Evolutionary conservation across 2,888 invertebrate genomes (phyloP).

Genomic region (Athripsodes cinereus): DNA sequence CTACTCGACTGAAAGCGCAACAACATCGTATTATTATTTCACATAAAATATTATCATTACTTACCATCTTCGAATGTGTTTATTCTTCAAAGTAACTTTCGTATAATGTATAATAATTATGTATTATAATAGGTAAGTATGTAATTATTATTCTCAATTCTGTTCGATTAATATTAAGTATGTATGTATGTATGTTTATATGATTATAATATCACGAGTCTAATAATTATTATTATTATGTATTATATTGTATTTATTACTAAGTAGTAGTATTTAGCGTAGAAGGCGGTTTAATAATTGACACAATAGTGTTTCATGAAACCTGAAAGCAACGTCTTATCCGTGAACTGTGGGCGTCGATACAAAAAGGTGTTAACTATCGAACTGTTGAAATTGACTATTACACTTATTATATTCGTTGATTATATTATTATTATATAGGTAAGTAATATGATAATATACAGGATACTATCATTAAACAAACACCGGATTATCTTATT

Average conservation of each 20-base stretch:
- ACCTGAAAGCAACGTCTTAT: background rate
- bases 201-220: background rate
- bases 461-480: background rate
- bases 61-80: too few species aligned
- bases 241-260: background rate
- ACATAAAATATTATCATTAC: too few species aligned
- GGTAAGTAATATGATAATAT: too few species aligned
- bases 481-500: background rate
- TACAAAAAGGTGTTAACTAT: background rate
- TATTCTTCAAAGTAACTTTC: too few species aligned
- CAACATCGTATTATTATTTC: too few species aligned
- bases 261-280: background rate
- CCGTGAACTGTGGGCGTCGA: background rate
- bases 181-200: background rate
- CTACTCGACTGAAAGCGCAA: too few species aligned
- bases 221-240: background rate
- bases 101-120: too few species aligned
- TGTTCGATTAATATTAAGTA: background rate
- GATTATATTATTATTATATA: too few species aligned
- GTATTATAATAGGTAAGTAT: too few species aligned
- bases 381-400: background rate
- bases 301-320: background rate
- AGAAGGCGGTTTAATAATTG: background rate
- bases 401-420: background rate
- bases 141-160: too few species aligned